Conservation (phyloP, 2,888 invertebrate species). For the Osedax frankpressi region DNA sequence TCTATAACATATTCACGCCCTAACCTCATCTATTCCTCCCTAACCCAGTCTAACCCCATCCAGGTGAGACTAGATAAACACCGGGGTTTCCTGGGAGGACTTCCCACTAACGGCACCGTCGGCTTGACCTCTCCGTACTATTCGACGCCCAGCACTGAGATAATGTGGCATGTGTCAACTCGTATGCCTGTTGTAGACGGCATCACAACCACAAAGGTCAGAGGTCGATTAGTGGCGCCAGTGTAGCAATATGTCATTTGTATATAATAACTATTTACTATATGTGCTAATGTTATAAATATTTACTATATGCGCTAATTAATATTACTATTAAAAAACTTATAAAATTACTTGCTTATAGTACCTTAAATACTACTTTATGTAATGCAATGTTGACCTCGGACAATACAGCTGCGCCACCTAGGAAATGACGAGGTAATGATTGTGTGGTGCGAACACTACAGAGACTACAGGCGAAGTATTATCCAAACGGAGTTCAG, state of each 20-base stretch:
- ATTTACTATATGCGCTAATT: too few species aligned
- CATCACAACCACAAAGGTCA: neutral
- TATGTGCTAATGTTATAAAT: too few species aligned
- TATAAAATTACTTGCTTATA: too few species aligned
- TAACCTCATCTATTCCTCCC: neutral
- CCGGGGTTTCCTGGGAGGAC: slow-evolving; percentile 83
- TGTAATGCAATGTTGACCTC: too few species aligned
- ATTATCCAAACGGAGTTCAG: slow-evolving; percentile 98
- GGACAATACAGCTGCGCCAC: slow-evolving; percentile 86
- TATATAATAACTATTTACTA: too few species aligned
- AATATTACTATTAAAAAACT: too few species aligned
- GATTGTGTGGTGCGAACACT: slow-evolving; percentile 97
- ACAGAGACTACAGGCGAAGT: slow-evolving; percentile 81
- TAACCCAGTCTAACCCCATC: slow-evolving; percentile 8
- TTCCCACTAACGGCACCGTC: slow-evolving; percentile 59
- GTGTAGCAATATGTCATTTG: too few species aligned
- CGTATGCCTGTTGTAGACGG: slow-evolving; percentile 60
- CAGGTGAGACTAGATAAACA: slow-evolving; percentile 81
- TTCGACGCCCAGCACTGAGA: slow-evolving; percentile 81
- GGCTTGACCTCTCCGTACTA: slow-evolving; percentile 87
- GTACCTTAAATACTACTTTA: too few species aligned
- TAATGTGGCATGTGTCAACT: slow-evolving; percentile 92
- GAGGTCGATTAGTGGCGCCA: neutral
- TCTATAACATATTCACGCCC: neutral
- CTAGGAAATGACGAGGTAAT: slow-evolving; percentile 96